Evolutionary conservation across 2,888 invertebrate genomes (phyloP), one percentile per base, ranked within the genome.

Genomic region (Myopa tessellatipennis): DNA sequence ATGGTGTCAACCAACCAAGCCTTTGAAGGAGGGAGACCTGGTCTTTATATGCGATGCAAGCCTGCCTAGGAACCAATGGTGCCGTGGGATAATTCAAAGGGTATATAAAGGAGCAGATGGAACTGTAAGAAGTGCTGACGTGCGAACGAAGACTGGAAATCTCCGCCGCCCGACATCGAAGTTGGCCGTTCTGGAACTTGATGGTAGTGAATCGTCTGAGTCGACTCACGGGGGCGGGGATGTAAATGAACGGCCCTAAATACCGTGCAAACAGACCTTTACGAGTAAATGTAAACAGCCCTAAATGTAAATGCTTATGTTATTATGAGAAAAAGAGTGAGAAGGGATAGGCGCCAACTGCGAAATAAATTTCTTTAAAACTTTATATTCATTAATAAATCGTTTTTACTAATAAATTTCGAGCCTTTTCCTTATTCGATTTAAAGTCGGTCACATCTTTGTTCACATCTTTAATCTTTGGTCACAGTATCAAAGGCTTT

Each of bases 181-280:
- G 77, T 76, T 84, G 79, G 83, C 82, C 82, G 85, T 86, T 86
- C 87, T 88, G 87, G 88, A 82, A 10, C 16, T 89, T 88, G 89
- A 90, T 90, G 6, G 18, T 76, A 61, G 77, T 80, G 80, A 78
- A 79, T 75, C 38, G 67, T n/a, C 73, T 1, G 60, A 58, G 68
- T 72, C 72, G 80, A 77, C 78, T 78, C 80, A 80, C 78, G 78
- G 78, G 74, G 79, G 68, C 26, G 77, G 73, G 61, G 8, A 61
- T 73, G n/a, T 73, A 7, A n/a, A 34, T 14, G 45, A 69, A 16
- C 26, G 45, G 50, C 69, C 67, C 26, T 26, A 26, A 26, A 26
- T 26, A 26, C 26, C 26, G 26, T 26, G 26, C 26, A 26, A 26
- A 26, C 26, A 26, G 26, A 26, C 26, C 26, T 26, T 26, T 26